Base-by-base conservation (phyloP, 2,113 vertebrate species). In the Indri indri region DNA sequence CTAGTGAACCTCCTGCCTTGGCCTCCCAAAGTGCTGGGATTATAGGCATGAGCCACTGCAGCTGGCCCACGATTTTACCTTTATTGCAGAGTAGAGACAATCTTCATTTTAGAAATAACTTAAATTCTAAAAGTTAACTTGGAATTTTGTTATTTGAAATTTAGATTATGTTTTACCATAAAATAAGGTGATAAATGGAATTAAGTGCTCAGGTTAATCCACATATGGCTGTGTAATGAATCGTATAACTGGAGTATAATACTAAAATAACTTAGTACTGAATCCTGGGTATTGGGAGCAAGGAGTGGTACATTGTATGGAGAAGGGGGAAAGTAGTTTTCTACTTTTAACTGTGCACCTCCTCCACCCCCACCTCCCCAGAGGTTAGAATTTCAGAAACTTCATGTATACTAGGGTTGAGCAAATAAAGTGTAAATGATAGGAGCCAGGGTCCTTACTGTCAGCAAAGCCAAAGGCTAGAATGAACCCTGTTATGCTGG, bases 91-190 rank as follows among this genome's bases (percentile, higher is more conserved):
- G 25, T 91, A 81, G 63, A 82, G 45, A 77, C 34, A 91, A 27
- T 71, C 7, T 86, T 47, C 6, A 5, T 79, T 90, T 88, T 88
- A 93, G 57, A 90, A 91, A 70, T 83, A 68, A 42, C 18, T n/a
- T 87, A 54, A 59, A n/a, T 71, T 86, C 34, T 59, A 57, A 65
- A 82, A 13, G 30, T 92, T 77, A 52, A 74, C 17, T 83, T 96
- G 65, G 42, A 90, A 61, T 74, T 95, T 83, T 87, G 23, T 37
- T 96, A 80, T 20, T 88, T 88, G 57, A 95, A 93, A 86, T 82
- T 63, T 84, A 76, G 32, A 40, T 90, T 90, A 42, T 4, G 1
- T 91, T 81, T 91, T 91, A 71, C 23, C 54, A 13, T 94, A 61
- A 92, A 95, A 93, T 32, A 68, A 37, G 92, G 17, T 88, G 66